phyloP scores from a whole-genome alignment of 2,888 invertebrate species.

The Tigriopus californicus region DNA sequence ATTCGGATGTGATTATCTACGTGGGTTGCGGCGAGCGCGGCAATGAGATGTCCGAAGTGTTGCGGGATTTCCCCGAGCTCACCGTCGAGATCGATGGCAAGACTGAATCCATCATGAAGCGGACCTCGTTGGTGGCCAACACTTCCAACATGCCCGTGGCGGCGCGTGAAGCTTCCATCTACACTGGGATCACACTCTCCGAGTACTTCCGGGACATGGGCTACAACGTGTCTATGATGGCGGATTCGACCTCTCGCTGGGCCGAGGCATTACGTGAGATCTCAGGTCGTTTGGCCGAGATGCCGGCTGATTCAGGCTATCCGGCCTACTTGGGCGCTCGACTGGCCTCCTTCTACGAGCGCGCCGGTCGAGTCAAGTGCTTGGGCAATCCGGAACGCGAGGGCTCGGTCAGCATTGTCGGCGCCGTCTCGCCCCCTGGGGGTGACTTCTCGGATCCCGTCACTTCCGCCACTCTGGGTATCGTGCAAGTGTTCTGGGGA shows the following conservation, averaged over 20 bases:
- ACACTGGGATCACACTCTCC: conserved; percentile 96
- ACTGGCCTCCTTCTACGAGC: conserved; percentile 96
- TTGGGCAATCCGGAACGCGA: conserved; percentile 94
- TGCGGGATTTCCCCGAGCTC: conserved; percentile 82
- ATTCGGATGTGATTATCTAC: conserved; percentile 97
- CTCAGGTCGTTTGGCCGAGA: conserved; percentile 92
- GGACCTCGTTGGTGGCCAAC: conserved; percentile 96
- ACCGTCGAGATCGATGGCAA: conserved; percentile 87
- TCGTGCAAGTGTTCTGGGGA: conserved; percentile 99
- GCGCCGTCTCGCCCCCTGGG: conserved; percentile 97
- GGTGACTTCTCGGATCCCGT: conserved; percentile 99
- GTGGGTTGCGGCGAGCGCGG: conserved; percentile 99
- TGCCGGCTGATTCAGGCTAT: conserved; percentile 97
- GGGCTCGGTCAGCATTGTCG: conserved; percentile 97
- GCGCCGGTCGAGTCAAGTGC: conserved; percentile 92
- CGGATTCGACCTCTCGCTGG: conserved; percentile 99
- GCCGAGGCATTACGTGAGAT: conserved; percentile 99
- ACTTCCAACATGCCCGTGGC: conserved; percentile 99
- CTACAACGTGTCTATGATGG: conserved; percentile 99
- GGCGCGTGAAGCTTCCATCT: conserved; percentile 98
- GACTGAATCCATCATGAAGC: conserved; percentile 98
- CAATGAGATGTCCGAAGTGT: conserved; percentile 96
- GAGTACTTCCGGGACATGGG: conserved; percentile 95
- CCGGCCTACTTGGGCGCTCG: conserved; percentile 97
- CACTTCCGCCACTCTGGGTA: conserved; percentile 93